These are phyloP conservation scores for Peromyscus melanophrys DNA, from an alignment of 2,797 vertebrate species.

Conservation along the genomic window DNA sequence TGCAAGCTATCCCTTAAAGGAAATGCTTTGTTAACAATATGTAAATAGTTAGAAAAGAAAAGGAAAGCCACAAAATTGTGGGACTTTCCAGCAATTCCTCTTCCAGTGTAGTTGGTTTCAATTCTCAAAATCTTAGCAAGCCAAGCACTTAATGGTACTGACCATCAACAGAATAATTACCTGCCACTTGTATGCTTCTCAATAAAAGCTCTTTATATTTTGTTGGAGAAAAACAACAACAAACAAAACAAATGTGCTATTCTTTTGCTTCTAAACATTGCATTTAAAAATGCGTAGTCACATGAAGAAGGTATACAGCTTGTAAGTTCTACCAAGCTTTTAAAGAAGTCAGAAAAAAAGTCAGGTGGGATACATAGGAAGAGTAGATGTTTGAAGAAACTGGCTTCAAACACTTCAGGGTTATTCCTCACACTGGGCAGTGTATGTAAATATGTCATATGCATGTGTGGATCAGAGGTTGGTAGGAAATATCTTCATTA, in stretches of 20 bases:
- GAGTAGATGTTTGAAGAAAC: neutral
- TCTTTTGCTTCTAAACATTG: neutral
- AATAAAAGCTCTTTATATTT: neutral
- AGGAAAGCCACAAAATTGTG: neutral
- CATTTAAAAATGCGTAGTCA: neutral
- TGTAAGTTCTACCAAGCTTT: conserved; percentile 7
- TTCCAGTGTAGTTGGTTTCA: neutral
- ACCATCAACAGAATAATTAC: neutral
- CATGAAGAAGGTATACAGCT: neutral
- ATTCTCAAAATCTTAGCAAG: neutral
- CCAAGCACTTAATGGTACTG: neutral
- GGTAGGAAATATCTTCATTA: neutral
- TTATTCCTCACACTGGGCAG: rapidly evolving
- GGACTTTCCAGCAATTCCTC: neutral
- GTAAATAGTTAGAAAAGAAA: neutral
- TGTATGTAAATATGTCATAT: neutral
- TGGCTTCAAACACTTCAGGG: neutral
- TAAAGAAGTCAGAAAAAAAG: neutral
- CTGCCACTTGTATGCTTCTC: neutral
- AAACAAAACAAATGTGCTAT: neutral
- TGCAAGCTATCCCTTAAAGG: neutral
- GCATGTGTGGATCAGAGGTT: no score
- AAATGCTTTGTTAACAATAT: neutral
- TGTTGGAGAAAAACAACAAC: neutral
- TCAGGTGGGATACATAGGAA: neutral